Percentiles rank a stretch among this genome's conserved stretches.
phyloP scores from a whole-genome alignment of 2,888 invertebrate species.

The Maniola hyperantus region DNA sequence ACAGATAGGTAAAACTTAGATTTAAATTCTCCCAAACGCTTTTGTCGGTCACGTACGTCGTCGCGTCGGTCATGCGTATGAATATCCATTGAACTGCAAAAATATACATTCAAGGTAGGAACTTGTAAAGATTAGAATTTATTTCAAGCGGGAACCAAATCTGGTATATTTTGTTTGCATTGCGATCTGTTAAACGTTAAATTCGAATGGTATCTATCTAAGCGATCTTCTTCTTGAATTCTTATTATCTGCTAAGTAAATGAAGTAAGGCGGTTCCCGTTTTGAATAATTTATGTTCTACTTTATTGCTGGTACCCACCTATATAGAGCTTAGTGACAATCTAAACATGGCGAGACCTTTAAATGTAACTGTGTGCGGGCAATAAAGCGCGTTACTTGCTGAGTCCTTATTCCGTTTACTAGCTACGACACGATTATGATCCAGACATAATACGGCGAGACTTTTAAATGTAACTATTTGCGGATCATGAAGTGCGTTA shows the following conservation, averaged over 20 bases:
- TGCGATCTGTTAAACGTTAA: not conserved
- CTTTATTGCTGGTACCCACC: slow-evolving; percentile 39
- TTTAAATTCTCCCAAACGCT: too few relatives aligned
- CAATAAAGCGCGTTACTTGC: slow-evolving; percentile 21
- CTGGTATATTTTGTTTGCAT: not conserved
- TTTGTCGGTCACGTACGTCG: too few relatives aligned
- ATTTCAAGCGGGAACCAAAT: not conserved
- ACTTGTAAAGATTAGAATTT: too few relatives aligned
- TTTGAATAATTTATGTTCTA: slow-evolving; percentile 41
- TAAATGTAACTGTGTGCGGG: slow-evolving; percentile 16
- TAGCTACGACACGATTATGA: not conserved
- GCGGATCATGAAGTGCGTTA: too few relatives aligned
- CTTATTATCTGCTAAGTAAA: slow-evolving; percentile 12
- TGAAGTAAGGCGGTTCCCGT: slow-evolving; percentile 20
- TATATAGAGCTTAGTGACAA: slow-evolving; percentile 38
- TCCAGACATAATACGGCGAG: too few relatives aligned
- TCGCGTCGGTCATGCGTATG: too few relatives aligned
- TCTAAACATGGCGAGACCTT: slow-evolving; percentile 26
- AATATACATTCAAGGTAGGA: too few relatives aligned
- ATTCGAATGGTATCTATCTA: not conserved
- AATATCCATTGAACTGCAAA: too few relatives aligned
- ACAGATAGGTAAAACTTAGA: too few relatives aligned
- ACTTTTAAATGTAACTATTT: too few relatives aligned
- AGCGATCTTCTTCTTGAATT: too few relatives aligned
- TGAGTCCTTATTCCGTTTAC: slow-evolving; percentile 2